Evolutionary conservation across 2,797 vertebrate species (phyloP), one percentile per base, ranked within the genome.

Genomic region (Astyanax mexicanus): DNA sequence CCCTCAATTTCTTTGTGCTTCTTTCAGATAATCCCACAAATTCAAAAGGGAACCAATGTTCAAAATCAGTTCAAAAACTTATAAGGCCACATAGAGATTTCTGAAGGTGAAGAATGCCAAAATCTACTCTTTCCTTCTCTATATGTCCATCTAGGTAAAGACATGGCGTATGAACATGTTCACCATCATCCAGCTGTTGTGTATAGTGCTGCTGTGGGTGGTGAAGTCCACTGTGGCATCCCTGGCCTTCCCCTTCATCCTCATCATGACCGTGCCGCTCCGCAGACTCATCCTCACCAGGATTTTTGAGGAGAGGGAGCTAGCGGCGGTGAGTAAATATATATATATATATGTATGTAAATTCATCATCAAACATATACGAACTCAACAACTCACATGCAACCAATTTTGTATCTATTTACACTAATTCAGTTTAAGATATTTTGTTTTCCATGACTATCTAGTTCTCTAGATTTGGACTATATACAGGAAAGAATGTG

Each of bases 161-260:
- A 99, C 97, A 0, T 98, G 97, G 98, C 94, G 96, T 25, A 99
- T 99, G 98, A 98, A 99, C 88, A 93, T 99, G 89, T 99, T 99
- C 87, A 99, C 98, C 75, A 90, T 95, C 83, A 95, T 97, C 85
- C 98, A 99, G 89, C 88, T 99, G 90, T 84, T 89, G 54, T 99
- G 98, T 89, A 97, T 99, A 2, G 92, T 95, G 13, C 88, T 97
- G 52, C 93, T 99, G 76, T 99, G 98, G 98, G 95, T 96, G 69
- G 96, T 99, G 78, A 99, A 99, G 89, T 99, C 98, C 29, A 98
- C 98, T 0, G 94, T 89, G 51, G 96, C 94, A 23, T 99, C 98
- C 0, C 88, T 99, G 84, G 98, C 98, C 11, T 99, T 99, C 84
- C 98, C 98, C 79, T 99, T 99, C 47, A 91, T 99, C 89, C 94